Conservation (phyloP, 35 echinoderm and acorn worm species). For the Heliocidaris tuberculata region DNA sequence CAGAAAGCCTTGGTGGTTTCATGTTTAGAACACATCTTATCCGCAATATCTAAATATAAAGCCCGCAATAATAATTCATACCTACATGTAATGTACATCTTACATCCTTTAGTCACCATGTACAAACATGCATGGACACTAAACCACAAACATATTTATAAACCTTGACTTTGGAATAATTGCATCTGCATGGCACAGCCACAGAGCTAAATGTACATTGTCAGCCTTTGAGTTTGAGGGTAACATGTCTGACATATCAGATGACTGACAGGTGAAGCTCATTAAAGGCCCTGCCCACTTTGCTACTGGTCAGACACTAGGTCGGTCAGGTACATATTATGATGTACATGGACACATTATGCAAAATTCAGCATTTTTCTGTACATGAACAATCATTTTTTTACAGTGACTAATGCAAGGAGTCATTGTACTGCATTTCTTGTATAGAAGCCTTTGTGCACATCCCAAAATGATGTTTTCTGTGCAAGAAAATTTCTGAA, state of each 20-base stretch:
- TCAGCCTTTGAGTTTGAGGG: background rate
- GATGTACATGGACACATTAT: background rate
- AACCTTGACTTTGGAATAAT: constrained; percentile 17
- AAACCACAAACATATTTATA: background rate
- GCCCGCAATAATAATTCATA: background rate
- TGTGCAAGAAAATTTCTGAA: too few species aligned
- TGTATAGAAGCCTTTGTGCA: too few species aligned
- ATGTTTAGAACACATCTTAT: background rate
- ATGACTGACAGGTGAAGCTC: background rate
- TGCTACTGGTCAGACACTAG: too few species aligned
- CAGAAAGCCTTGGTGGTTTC: background rate
- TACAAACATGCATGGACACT: background rate
- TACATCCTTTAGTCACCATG: background rate
- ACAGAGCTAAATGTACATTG: background rate
- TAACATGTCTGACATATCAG: background rate
- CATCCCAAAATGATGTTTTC: too few species aligned
- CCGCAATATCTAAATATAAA: background rate
- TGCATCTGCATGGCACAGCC: background rate
- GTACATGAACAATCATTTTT: background rate
- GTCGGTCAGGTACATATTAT: too few species aligned
- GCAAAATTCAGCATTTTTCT: background rate
- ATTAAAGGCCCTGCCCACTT: background rate
- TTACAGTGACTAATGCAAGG: background rate
- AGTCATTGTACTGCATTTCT: background rate
- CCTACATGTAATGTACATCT: background rate